Evolutionary conservation across 2,113 vertebrate species (phyloP), one percentile per base, ranked within the genome.

Genomic region (Colossoma macropomum): DNA sequence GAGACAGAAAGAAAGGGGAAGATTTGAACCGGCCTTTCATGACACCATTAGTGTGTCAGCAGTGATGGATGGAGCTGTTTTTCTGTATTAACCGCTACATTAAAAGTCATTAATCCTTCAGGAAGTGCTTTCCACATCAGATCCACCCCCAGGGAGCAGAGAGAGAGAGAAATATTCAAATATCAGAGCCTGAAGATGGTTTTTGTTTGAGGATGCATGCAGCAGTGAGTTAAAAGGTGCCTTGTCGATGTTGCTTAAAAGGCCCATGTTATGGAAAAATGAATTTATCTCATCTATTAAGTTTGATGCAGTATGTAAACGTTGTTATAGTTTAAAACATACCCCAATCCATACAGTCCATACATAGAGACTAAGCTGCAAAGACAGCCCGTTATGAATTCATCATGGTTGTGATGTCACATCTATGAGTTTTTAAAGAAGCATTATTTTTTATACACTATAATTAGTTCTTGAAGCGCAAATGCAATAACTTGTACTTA

Each of bases 51-150:
- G 73, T 25, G 16, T 45, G 73, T 52, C 81, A 76, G 62, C 32
- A 32, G 38, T 82, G 81, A 82, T 82, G 60, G 41, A 82, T 82
- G 63, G 60, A 68, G 28, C 3, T 50, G 25, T 69, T 75, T 68
- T 73, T 82, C 48, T 82, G 62, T 75, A 69, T 82, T 76, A 82
- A 76, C 62, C 11, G 63, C 63, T 59, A 52, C 63, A 54, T 69
- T 69, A 69, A 76, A 76, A 70, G 30, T 69, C 73, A 82, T 82
- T 76, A 82, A 76, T 82, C 73, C 62, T 82, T 69, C 38, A 76
- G 32, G 63, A 59, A 68, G 73, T 30, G 73, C 34, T 82, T 63
- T 56, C 75, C 48, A 69, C 73, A 56, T 59, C n/a, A 21, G n/a
- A 75, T 30, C n/a, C 60, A 66, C 48, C 45, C 45, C 2, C 19